A percentile compares a stretch with the other conserved stretches of the same genome.
phyloP scores from a whole-genome alignment of 2,888 invertebrate species.

The Lasioglossum leucozonium region DNA sequence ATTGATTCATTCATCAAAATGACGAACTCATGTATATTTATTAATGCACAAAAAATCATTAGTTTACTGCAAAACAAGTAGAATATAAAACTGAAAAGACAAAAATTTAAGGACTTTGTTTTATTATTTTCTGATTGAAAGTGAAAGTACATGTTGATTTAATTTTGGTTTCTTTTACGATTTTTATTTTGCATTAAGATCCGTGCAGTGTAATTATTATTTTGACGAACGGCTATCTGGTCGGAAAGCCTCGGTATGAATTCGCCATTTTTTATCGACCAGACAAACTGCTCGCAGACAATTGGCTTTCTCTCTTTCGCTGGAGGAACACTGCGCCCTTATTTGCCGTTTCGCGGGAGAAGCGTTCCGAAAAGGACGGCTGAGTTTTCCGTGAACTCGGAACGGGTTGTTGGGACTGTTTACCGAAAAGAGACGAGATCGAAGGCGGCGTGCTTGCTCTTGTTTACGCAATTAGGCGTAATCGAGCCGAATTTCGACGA shows the following conservation, averaged over 20 bases:
- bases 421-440: conserved; percentile 19
- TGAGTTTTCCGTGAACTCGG: conserved; percentile 12
- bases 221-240: not conserved
- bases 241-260: not conserved
- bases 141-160: no score
- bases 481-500: conserved; percentile 39
- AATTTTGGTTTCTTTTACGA: no score
- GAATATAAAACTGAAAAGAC: no score
- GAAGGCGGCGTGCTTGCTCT: not conserved
- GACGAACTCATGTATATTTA: no score
- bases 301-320: not conserved
- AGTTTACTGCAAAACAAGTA: not conserved
- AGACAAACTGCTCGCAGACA: not conserved
- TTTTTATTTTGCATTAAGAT: not conserved
- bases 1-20: no score
- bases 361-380: not conserved
- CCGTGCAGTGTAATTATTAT: not conserved
- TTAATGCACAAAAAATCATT: no score
- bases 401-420: conserved; percentile 33
- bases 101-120: no score
- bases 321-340: conserved; percentile 18
- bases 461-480: conserved; percentile 38
- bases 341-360: conserved; percentile 6
- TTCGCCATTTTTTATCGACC: not conserved
- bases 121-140: no score